Evolutionary conservation across 2,797 vertebrate genomes (phyloP), one percentile per base, ranked within the genome.

Genomic region (Synanceia verrucosa): DNA sequence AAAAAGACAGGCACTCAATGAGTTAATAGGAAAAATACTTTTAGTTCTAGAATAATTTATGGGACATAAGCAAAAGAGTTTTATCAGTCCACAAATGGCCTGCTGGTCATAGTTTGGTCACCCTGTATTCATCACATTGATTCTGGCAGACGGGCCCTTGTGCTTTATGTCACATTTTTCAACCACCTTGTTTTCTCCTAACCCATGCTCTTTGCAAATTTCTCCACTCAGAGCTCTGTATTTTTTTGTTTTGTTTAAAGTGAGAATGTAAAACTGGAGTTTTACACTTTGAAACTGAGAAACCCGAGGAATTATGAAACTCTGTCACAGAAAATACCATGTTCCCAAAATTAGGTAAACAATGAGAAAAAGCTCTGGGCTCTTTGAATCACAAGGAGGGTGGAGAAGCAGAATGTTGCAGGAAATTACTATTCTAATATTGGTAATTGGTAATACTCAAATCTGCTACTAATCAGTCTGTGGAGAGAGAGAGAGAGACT

Each of bases 401-500:
- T 56, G 84, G 75, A 82, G 69, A 86, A 75, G 53, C n/a, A 57
- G 78, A 87, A 77, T 75, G 79, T 57, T 73, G 64, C 41, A 41
- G 76, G 55, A 84, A 86, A 88, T 89, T 72, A 80, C 63, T 75
- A 28, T 84, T 88, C 68, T 80, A 86, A 79, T 81, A 88, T 84
- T 82, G 65, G 51, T 79, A 87, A 87, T 82, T 83, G 79, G 69
- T 86, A 61, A 90, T 85, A 87, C 88, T 90, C 70, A 90, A 86
- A 91, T 82, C 61, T 83, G 66, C 44, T 81, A 74, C 81, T 90
- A 89, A 92, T 89, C 78, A 82, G 75, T 77, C 75, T 73, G 79
- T 37, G 48, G 69, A 79, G 76, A 34, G 62, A 81, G 31, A 60
- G 19, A 72, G n/a, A 58, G 11, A 57, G 26, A 64, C 41, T 14